A percentile compares a stretch with the other conserved stretches of the same genome.
Conservation (phyloP, 2,113 vertebrate species). For the Brevimyrus niger region DNA sequence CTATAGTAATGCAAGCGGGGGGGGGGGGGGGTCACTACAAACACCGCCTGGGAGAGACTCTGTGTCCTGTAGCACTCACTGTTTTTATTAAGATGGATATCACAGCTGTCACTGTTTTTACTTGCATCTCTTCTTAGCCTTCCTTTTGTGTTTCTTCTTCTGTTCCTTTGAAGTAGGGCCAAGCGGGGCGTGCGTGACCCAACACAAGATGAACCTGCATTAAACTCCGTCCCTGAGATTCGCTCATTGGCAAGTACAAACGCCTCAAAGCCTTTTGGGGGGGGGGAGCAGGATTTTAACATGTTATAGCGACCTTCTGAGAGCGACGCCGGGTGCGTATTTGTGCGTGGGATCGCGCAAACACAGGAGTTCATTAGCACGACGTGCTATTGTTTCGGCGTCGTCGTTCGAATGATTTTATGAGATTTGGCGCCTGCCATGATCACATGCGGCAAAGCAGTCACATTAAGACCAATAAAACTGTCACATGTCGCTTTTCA, state of each 20-base stretch:
- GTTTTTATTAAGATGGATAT: conserved; percentile 21
- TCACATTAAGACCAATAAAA: neutral
- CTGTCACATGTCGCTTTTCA: neutral
- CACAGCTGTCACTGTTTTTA: conserved; percentile 4
- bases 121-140: neutral
- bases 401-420: neutral
- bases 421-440: neutral
- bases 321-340: too few relatives aligned
- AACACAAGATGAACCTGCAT: neutral
- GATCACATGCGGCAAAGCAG: neutral
- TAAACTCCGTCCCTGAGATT: neutral
- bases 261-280: neutral
- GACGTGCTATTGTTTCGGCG: neutral
- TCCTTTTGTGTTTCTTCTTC: neutral
- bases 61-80: neutral
- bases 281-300: neutral
- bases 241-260: neutral
- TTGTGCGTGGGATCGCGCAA: neutral
- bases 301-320: neutral
- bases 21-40: neutral
- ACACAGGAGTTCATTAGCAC: conserved; percentile 13
- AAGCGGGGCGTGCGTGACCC: neutral
- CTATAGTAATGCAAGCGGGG: conserved; percentile 1
- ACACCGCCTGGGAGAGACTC: neutral
- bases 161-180: neutral